Evolutionary conservation across 2,113 vertebrate genomes (phyloP).

Genomic region (Pterophyllum scalare): DNA sequence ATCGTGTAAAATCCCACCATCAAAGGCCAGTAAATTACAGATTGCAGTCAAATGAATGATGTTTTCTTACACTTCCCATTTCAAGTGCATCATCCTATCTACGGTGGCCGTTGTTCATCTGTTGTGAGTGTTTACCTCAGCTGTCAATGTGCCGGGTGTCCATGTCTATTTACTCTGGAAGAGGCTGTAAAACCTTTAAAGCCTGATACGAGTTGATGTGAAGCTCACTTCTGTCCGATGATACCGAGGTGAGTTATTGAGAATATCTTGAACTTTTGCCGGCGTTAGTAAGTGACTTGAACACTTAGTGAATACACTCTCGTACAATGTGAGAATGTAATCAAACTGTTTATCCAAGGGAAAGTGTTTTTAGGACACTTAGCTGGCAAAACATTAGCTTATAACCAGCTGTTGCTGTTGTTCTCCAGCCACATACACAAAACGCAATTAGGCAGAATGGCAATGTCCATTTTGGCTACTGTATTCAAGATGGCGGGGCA

Average conservation of each 20-base stretch:
- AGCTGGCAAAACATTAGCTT: too few relatives aligned
- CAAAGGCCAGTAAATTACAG: not conserved
- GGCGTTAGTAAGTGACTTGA: too few relatives aligned
- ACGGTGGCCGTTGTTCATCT: not conserved
- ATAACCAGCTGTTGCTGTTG: too few relatives aligned
- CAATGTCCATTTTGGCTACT: too few relatives aligned
- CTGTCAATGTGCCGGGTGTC: not conserved
- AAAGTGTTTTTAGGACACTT: too few relatives aligned
- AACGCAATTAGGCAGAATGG: too few relatives aligned
- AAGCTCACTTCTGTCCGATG: not conserved
- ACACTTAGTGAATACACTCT: too few relatives aligned
- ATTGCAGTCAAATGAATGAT: not conserved
- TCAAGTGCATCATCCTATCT: not conserved
- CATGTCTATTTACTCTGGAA: not conserved
- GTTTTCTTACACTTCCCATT: not conserved
- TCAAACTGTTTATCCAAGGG: too few relatives aligned
- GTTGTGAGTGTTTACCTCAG: rapidly evolving
- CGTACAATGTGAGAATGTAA: too few relatives aligned
- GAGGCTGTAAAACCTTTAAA: not conserved
- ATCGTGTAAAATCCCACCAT: not conserved
- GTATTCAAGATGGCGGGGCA: too few relatives aligned
- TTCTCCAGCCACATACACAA: too few relatives aligned
- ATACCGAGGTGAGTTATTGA: not conserved
- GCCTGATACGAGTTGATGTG: not conserved
- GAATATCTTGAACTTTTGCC: too few relatives aligned